These are phyloP conservation scores for Fistularia commersonii DNA, from an alignment of 2,797 vertebrate genomes.

Conservation along the genomic window DNA sequence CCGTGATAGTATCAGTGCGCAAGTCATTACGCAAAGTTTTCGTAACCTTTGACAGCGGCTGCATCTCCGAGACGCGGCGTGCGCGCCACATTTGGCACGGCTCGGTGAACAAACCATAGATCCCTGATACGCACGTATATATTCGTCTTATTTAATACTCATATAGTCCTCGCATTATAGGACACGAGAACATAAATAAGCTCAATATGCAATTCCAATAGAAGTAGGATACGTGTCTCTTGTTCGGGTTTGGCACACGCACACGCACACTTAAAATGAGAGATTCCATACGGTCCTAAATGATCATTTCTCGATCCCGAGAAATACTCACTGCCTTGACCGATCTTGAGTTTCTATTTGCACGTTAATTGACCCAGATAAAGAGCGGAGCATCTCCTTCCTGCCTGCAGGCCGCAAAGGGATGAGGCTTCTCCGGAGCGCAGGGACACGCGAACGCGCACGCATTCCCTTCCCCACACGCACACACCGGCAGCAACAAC, in stretches of 20 bases:
- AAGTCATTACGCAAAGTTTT: conserved; percentile 30
- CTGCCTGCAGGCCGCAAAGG: conserved; percentile 61
- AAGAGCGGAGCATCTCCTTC: conserved; percentile 57
- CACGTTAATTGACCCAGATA: conserved; percentile 87
- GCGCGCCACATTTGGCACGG: conserved; percentile 14
- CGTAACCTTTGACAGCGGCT: conserved; percentile 26
- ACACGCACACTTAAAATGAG: conserved; percentile 6
- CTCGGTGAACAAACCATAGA: conserved; percentile 4
- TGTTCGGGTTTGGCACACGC: background rate
- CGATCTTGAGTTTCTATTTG: conserved; percentile 74
- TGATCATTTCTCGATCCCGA: conserved; percentile 16
- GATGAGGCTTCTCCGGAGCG: conserved; percentile 21
- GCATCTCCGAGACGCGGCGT: conserved; percentile 13
- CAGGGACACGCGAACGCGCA: conserved; percentile 2
- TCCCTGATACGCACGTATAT: no score
- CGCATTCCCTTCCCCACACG: conserved; percentile 18
- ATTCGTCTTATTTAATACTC: no score
- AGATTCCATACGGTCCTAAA: conserved; percentile 22
- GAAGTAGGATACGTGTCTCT: no score
- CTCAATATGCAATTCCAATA: no score
- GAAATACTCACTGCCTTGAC: conserved; percentile 17
- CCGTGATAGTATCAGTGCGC: conserved; percentile 7
- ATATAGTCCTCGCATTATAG: no score
- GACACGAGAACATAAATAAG: no score
- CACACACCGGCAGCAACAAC: conserved; percentile 7